Evolutionary conservation across 1,140 invertebrate species (phyloP), one percentile per base, ranked within the genome.

Genomic region (Drosophila grimshawi): DNA sequence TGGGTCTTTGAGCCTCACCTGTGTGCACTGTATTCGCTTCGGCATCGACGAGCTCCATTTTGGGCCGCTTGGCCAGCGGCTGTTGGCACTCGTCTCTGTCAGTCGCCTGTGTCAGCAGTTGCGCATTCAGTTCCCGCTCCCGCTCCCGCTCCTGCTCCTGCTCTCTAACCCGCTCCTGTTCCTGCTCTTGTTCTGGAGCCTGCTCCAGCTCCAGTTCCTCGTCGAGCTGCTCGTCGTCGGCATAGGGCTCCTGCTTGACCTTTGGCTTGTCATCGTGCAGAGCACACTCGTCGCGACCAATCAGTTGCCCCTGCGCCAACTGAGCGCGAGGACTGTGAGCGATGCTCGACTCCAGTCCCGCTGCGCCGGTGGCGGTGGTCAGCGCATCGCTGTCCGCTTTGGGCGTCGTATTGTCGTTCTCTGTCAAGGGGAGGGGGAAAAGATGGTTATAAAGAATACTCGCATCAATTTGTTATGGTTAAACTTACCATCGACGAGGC

Each of bases 21-120:
- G 96, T 97, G 93, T 97, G 96, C 91, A 96, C 96, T 64, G 97
- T 97, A 91, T 97, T 98, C 35, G 96, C 96, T 92, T 97, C 96
- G 43, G 96, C 96, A 91, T 98, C 97, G 48, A 95, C 96, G 10
- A 96, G 95, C 92, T 96, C 96, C 39, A 95, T 96, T 92, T 96
- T 95, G 32, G 94, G 95, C 82, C 96, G 96, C 92, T 96, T 96
- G 53, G 92, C 92, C 53, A 93, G 79, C 8, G 94, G 90, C 63
- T 73, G 64, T 33, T 93, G 93, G 68, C 81, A 85, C 60, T 85
- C 76, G 32, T 72, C 73, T 7, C 48, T 41, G 56, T 8, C 19
- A 19, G 19, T 11, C n/a, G 51, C 5, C 32, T 46, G 8, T 7
- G 53, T 5, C 45, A 33, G 53, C 53, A 29, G 30, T 10, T 43